phyloP scores from a whole-genome alignment of 2,113 vertebrate species.

The Ivindomyrus marchei region DNA sequence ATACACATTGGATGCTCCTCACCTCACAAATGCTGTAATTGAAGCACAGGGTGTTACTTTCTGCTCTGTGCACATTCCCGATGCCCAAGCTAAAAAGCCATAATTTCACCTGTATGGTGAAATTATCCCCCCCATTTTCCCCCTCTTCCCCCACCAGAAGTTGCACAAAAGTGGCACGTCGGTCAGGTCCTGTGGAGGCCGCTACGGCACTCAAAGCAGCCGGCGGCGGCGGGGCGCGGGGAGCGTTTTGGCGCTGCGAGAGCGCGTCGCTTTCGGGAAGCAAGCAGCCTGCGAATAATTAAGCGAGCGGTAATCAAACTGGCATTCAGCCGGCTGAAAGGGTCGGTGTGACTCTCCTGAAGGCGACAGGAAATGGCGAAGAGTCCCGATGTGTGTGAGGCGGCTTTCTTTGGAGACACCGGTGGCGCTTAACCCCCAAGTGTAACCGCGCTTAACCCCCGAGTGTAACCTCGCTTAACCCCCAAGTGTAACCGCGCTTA shows the following conservation, averaged over 20 bases:
- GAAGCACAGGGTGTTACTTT: background rate
- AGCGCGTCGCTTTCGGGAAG: background rate
- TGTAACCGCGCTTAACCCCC: background rate
- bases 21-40: background rate
- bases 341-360: background rate
- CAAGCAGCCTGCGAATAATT: background rate
- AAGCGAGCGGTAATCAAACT: conserved; percentile 8
- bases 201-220: background rate
- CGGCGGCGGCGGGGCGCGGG: background rate
- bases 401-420: background rate
- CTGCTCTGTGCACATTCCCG: background rate
- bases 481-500: too few species aligned
- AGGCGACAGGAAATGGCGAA: background rate
- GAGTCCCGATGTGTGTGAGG: background rate
- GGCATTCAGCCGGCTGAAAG: conserved; percentile 23
- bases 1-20: background rate
- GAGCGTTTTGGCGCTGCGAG: background rate
- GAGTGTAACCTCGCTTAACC: too few species aligned
- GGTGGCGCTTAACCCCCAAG: background rate
- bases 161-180: background rate
- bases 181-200: background rate
- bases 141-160: background rate
- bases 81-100: background rate
- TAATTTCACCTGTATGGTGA: background rate
- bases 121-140: background rate